These are phyloP conservation scores for Bos indicus DNA, from an alignment of 2,113 vertebrate genomes.

Conservation along the genomic window DNA sequence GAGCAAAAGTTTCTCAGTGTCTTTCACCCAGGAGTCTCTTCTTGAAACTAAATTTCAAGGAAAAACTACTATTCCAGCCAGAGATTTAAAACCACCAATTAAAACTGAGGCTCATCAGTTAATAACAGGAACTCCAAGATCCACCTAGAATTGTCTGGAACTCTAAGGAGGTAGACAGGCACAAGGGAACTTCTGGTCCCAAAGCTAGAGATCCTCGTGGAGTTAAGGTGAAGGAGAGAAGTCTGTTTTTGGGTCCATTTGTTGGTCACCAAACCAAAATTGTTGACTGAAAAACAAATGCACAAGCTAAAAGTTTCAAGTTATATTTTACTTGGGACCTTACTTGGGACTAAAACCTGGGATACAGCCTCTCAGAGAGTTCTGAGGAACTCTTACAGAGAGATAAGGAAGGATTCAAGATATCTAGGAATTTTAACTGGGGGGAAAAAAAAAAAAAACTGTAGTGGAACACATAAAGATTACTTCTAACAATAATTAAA, in stretches of 20 bases:
- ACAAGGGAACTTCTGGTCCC: background rate
- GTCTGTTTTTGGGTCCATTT: background rate
- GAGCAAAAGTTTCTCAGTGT: background rate
- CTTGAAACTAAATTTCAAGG: background rate
- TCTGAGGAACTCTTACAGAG: background rate
- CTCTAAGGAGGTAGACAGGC: rapidly evolving
- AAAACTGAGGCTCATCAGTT: background rate
- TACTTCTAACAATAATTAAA: background rate
- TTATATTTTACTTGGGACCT: background rate
- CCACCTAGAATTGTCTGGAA: background rate
- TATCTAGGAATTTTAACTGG: background rate
- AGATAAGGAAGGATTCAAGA: background rate
- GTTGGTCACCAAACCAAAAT: background rate
- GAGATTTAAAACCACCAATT: background rate
- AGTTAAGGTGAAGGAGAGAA: background rate
- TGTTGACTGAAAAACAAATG: background rate
- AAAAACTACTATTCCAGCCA: background rate
- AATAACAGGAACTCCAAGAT: background rate
- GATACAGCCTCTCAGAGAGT: background rate
- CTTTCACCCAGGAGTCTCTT: background rate
- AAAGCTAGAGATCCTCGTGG: background rate
- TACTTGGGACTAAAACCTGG: rapidly evolving
- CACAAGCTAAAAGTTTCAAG: background rate
- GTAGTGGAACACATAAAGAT: background rate
- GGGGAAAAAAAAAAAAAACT: background rate